phyloP scores from a whole-genome alignment of 2,888 invertebrate species.

The Stegophylla sp. region DNA sequence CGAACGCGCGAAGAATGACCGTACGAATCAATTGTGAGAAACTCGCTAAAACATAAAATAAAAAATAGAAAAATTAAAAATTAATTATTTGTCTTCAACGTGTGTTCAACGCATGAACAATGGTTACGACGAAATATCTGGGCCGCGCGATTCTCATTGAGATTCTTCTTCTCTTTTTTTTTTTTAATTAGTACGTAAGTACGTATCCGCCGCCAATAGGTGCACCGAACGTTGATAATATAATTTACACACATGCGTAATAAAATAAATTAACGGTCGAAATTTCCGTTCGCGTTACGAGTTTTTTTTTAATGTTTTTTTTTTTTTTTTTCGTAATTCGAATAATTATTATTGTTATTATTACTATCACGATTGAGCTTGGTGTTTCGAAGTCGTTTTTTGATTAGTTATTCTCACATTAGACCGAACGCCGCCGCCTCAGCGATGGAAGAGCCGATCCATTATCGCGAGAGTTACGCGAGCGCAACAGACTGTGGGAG shows the following conservation, averaged over 20 bases:
- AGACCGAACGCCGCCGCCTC: background rate
- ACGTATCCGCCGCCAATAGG: constrained; percentile 1
- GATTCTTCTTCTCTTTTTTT: background rate
- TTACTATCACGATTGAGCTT: background rate
- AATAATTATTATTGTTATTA: constrained; percentile 10
- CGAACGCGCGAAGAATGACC: background rate
- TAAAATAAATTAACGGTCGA: constrained; percentile 44
- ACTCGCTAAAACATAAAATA: background rate
- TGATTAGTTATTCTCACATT: constrained; percentile 47
- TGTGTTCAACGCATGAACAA: constrained; percentile 29
- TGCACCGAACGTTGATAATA: constrained; percentile 1
- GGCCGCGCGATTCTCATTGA: constrained; percentile 35
- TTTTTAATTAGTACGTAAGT: constrained; percentile 39
- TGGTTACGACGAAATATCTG: constrained; percentile 8
- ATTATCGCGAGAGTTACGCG: too few relatives aligned
- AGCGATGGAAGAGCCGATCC: background rate
- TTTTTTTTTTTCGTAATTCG: background rate
- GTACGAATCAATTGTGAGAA: constrained; percentile 39
- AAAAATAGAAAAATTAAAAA: background rate
- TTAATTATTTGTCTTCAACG: constrained; percentile 8
- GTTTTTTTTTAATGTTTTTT: background rate
- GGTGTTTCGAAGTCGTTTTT: background rate
- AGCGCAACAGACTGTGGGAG: constrained; percentile 22
- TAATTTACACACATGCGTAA: constrained; percentile 28
- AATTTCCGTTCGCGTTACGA: constrained; percentile 34